These are phyloP conservation scores for Engraulis encrasicolus DNA, from an alignment of 2,113 vertebrate species.

Conservation along the genomic window DNA sequence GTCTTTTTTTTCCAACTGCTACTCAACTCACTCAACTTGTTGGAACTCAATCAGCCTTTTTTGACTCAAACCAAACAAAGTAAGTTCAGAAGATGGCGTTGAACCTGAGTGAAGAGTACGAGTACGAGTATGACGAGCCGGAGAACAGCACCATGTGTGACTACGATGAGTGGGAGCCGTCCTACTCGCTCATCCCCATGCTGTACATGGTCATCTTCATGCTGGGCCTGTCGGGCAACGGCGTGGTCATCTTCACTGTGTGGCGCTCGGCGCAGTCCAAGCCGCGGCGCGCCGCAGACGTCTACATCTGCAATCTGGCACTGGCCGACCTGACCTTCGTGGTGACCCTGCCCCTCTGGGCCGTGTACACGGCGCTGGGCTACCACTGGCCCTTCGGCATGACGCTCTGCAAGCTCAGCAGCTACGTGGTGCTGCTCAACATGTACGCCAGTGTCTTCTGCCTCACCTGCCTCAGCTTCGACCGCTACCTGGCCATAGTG, in stretches of 20 bases:
- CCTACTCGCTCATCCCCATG: constrained; percentile 81
- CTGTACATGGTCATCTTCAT: constrained; percentile 88
- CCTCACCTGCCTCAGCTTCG: constrained; percentile 84
- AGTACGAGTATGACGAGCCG: constrained; percentile 63
- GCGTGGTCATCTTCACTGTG: constrained; percentile 83
- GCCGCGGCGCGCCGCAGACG: constrained; percentile 75
- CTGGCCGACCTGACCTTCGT: constrained; percentile 86
- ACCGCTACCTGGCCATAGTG: constrained; percentile 86
- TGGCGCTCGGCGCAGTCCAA: constrained; percentile 78
- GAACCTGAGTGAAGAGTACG: not conserved
- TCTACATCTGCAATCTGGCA: constrained; percentile 85
- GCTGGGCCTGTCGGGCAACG: constrained; percentile 83
- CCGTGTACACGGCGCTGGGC: constrained; percentile 81
- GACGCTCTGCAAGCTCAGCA: constrained; percentile 84
- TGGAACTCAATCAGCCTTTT: not conserved
- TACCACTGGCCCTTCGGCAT: constrained; percentile 88
- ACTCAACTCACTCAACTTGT: too few relatives aligned
- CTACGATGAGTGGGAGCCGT: constrained; percentile 78
- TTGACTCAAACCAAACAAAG: not conserved
- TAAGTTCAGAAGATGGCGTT: constrained; percentile 64
- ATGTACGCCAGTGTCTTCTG: constrained; percentile 88
- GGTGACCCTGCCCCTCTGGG: constrained; percentile 85
- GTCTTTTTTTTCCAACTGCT: too few relatives aligned
- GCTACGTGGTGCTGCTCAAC: constrained; percentile 83
- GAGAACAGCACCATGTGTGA: constrained; percentile 72